Evolutionary conservation across 2,888 invertebrate species (phyloP).

Genomic region (Ormyrus labotus): DNA sequence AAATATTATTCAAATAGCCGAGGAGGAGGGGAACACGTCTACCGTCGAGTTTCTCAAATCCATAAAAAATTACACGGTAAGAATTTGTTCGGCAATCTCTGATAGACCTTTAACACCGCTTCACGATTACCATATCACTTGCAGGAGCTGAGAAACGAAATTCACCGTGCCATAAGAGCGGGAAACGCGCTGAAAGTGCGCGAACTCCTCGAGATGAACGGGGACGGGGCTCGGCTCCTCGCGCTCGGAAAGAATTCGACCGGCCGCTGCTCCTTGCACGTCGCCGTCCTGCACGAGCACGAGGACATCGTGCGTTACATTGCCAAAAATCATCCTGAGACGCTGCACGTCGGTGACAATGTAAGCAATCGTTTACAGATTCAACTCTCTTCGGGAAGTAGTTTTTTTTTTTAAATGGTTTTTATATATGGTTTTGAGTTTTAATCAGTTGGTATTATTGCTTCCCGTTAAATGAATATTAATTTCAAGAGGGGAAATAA

Average conservation of each 20-base stretch:
- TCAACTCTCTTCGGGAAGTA: no score
- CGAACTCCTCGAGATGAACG: constrained; percentile 77
- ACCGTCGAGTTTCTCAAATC: constrained; percentile 84
- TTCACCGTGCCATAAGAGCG: constrained; percentile 84
- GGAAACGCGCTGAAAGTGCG: constrained; percentile 81
- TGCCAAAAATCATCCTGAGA: constrained; percentile 84
- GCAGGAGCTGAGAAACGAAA: constrained; percentile 86
- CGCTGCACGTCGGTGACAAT: constrained; percentile 88
- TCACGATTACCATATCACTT: background rate
- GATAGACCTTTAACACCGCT: background rate
- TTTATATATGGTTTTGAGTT: no score
- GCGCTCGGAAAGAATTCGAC: constrained; percentile 82
- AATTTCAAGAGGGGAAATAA: no score
- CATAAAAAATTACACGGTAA: constrained; percentile 86
- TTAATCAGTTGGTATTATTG: no score
- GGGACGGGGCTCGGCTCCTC: constrained; percentile 78
- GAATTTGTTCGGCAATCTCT: constrained; percentile 23
- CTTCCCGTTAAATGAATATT: no score
- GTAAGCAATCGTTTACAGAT: constrained; percentile 77
- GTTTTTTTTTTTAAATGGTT: no score
- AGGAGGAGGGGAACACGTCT: constrained; percentile 82
- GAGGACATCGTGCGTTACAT: constrained; percentile 89
- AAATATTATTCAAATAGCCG: constrained; percentile 83
- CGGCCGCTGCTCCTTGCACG: constrained; percentile 88
- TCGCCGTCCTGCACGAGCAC: constrained; percentile 90